phyloP scores from a whole-genome alignment of 2,797 vertebrate species.

The Limnodromus scolopaceus region DNA sequence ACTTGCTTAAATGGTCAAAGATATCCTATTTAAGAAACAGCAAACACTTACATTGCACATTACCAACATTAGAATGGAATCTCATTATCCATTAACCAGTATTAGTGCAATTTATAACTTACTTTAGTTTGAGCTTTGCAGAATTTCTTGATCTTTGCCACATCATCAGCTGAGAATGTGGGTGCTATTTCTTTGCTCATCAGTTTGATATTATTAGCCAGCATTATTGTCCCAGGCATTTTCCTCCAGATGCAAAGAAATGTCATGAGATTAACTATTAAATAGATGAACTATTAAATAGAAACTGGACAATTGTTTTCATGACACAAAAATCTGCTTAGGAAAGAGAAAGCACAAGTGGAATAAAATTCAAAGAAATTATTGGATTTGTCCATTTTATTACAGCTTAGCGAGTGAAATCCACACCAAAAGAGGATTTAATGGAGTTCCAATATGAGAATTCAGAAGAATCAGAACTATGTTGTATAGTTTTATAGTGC shows the following conservation, averaged over 20 bases:
- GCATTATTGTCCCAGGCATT: slow-evolving; percentile 68
- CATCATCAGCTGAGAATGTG: slow-evolving; percentile 76
- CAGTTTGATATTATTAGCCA: slow-evolving; percentile 80
- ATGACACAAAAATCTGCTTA: slow-evolving; percentile 32
- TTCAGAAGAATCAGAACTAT: background rate
- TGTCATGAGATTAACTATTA: slow-evolving; percentile 50
- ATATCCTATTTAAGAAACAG: slow-evolving; percentile 82
- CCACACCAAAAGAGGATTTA: background rate
- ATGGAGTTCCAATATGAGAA: background rate
- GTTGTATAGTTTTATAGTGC: background rate
- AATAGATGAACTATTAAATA: slow-evolving; percentile 71
- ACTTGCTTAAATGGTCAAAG: slow-evolving; percentile 84
- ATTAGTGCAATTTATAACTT: slow-evolving; percentile 75
- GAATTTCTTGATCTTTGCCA: slow-evolving; percentile 86
- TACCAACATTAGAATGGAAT: slow-evolving; percentile 74
- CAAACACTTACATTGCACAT: slow-evolving; percentile 76
- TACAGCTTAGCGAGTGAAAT: background rate
- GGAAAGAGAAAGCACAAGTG: slow-evolving; percentile 45
- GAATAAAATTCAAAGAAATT: slow-evolving; percentile 10
- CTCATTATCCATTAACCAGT: slow-evolving; percentile 77
- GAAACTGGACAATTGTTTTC: slow-evolving; percentile 50
- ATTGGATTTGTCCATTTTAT: background rate
- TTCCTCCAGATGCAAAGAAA: slow-evolving; percentile 43
- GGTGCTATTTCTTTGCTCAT: slow-evolving; percentile 83
- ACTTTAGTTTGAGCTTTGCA: slow-evolving; percentile 83